Base-by-base conservation (phyloP, 2,797 vertebrate species). In the Podarcis lilfordi region DNA sequence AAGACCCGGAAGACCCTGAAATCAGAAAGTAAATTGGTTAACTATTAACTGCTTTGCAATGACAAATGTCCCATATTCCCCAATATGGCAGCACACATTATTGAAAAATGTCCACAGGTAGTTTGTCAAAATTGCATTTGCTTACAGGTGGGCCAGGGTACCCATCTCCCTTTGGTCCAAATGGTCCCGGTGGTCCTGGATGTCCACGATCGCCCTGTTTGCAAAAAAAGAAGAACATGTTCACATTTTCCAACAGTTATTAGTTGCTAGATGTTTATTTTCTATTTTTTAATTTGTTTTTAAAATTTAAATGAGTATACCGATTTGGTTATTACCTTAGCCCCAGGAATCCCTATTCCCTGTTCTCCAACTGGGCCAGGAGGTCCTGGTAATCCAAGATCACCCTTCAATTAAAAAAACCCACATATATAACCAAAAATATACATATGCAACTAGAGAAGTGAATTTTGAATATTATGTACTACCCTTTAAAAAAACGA, bases 131-230 rank as follows among this genome's bases (percentile, higher is more conserved):
- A 86, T 66, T 72, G 5, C 3, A 11, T 71, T 13, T 86, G 0
- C 98, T 95, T 93, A 99, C 98, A 88, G 96, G 89, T 90, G 97
- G 97, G 85, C 98, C 98, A 0, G 98, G 97, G 84, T 96, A 95
- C 68, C 98, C 98, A 92, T 98, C 98, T 88, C 98, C 98, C 96
- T 98, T 98, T 89, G 96, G 97, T 75, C 98, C 98, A 90, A 93
- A 88, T 88, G 97, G 97, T 89, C 98, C 98, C 0, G 92, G 91
- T 79, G 93, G 96, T 91, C 98, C 98, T 55, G 94, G 90, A 84
- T 95, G 95, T 83, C 98, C 98, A 90, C 95, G 97, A 21, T 98
- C 98, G 84, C 98, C 98, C 98, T 99, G 90, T 17, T 32, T 81
- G 89, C 88, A 86, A 80, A 81, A 6, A 40, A 84, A 6, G 35